These are phyloP conservation scores for Zapornia atra DNA, from an alignment of 2,113 vertebrate genomes.

Conservation along the genomic window DNA sequence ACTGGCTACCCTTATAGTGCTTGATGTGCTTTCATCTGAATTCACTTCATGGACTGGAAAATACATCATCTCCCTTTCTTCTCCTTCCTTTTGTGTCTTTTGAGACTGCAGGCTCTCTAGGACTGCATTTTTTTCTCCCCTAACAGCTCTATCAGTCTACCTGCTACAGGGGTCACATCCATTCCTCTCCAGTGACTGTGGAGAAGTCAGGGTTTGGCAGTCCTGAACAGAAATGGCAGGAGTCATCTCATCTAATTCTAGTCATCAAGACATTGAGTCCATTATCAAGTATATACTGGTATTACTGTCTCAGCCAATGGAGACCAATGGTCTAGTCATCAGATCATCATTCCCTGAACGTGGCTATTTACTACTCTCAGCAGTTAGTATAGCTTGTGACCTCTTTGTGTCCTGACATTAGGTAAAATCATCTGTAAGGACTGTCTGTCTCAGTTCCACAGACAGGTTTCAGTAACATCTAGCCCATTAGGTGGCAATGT, in stretches of 20 bases:
- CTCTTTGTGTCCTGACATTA: not conserved
- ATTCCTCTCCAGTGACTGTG: not conserved
- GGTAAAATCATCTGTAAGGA: not conserved
- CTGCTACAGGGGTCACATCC: not conserved
- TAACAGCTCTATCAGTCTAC: not conserved
- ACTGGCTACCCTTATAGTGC: not conserved
- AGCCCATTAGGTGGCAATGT: no score
- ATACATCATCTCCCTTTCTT: not conserved
- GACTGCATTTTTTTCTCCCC: fast-evolving
- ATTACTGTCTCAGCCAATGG: not conserved
- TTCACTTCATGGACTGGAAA: not conserved
- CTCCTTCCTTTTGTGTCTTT: not conserved
- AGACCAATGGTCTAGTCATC: not conserved
- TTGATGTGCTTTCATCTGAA: not conserved
- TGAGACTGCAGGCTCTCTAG: not conserved
- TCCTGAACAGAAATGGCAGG: not conserved
- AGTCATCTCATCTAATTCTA: not conserved
- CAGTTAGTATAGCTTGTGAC: not conserved
- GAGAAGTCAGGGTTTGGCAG: not conserved
- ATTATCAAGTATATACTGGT: not conserved
- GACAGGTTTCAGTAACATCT: no score
- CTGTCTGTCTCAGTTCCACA: no score
- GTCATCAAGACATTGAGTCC: not conserved
- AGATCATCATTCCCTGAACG: not conserved
- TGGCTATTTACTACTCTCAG: not conserved